These are phyloP conservation scores for Podargus strigoides DNA, from an alignment of 2,797 vertebrate genomes.

Conservation along the genomic window DNA sequence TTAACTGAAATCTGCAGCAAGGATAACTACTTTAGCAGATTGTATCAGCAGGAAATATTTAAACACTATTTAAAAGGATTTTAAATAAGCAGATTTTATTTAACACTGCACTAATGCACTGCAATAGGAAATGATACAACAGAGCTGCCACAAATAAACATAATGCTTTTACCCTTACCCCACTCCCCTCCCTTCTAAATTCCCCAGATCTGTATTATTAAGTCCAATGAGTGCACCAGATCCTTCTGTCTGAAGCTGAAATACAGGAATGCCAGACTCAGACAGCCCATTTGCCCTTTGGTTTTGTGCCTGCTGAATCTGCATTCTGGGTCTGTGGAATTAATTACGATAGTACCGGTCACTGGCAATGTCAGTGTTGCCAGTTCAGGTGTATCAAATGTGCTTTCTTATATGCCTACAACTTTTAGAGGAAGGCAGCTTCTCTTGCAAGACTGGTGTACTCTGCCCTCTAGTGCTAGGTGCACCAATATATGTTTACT, in stretches of 20 bases:
- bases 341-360: slow-evolving; percentile 30
- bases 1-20: slow-evolving; percentile 80
- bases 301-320: slow-evolving; percentile 53
- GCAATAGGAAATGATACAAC: slow-evolving; percentile 72
- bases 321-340: slow-evolving; percentile 28
- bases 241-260: slow-evolving; percentile 58
- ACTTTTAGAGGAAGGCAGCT: background rate
- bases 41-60: slow-evolving; percentile 79
- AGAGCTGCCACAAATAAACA: slow-evolving; percentile 74
- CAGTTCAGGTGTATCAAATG: slow-evolving; percentile 11
- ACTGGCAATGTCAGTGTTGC: slow-evolving; percentile 40
- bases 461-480: slow-evolving; percentile 34
- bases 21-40: slow-evolving; percentile 78
- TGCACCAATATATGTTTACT: background rate
- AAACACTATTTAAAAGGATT: slow-evolving; percentile 82
- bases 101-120: slow-evolving; percentile 76
- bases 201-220: slow-evolving; percentile 61
- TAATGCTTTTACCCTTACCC: slow-evolving; percentile 61
- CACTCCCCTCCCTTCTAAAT: slow-evolving; percentile 4
- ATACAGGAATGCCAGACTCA: slow-evolving; percentile 20
- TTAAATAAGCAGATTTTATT: slow-evolving; percentile 83
- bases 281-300: slow-evolving; percentile 54
- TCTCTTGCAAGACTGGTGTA: background rate
- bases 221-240: slow-evolving; percentile 54
- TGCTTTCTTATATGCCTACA: background rate